Evolutionary conservation across 2,888 invertebrate genomes (phyloP).

Genomic region (Marasmarcha lunaedactyla): DNA sequence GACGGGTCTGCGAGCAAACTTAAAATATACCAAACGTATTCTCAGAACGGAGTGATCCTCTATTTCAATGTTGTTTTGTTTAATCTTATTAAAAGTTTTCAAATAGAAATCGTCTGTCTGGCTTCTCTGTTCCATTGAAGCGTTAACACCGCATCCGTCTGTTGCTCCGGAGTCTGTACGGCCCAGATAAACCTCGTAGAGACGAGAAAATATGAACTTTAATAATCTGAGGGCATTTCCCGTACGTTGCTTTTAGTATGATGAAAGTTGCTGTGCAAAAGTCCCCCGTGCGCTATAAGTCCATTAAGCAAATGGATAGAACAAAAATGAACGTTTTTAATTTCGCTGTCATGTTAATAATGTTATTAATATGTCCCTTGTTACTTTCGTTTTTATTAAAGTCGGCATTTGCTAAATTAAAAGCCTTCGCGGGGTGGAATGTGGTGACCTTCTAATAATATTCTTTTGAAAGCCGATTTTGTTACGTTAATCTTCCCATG

Average conservation of each 20-base stretch:
- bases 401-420: slow-evolving; percentile 26
- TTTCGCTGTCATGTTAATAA: slow-evolving; percentile 52
- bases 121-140: background rate
- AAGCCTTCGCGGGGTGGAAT: slow-evolving; percentile 10
- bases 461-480: background rate
- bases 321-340: slow-evolving; percentile 63
- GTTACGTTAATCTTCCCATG: background rate
- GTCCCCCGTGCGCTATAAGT: slow-evolving; percentile 60
- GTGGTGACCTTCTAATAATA: background rate
- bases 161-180: background rate
- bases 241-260: slow-evolving; percentile 64
- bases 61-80: background rate
- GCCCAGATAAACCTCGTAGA: slow-evolving; percentile 20
- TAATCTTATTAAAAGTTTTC: background rate
- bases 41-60: too few relatives aligned
- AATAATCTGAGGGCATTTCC: slow-evolving; percentile 61
- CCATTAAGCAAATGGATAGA: slow-evolving; percentile 64
- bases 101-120: background rate
- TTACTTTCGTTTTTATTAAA: slow-evolving; percentile 37
- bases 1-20: too few relatives aligned
- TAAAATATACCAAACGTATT: background rate
- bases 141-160: background rate
- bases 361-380: slow-evolving; percentile 45
- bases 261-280: slow-evolving; percentile 56
- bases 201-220: slow-evolving; percentile 49